phyloP scores from a whole-genome alignment of 2,888 invertebrate genomes.

The Aelia acuminata region DNA sequence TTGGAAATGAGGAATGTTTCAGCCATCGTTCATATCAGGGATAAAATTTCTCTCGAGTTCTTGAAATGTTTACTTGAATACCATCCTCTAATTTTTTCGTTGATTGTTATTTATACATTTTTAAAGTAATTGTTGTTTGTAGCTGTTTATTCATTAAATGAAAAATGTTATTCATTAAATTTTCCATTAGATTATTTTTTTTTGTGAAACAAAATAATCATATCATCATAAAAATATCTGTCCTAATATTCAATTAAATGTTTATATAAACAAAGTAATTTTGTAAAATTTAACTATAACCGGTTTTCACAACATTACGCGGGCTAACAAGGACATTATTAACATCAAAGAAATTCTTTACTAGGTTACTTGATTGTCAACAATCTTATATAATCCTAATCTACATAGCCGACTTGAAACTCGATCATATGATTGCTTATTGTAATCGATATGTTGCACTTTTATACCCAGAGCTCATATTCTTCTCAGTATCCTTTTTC shows the following conservation, averaged over 20 bases:
- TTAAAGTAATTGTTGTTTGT: too few relatives aligned
- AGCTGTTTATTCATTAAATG: too few relatives aligned
- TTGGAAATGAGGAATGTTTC: background rate
- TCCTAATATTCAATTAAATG: too few relatives aligned
- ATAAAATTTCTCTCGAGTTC: background rate
- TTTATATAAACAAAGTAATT: too few relatives aligned
- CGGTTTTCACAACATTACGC: too few relatives aligned
- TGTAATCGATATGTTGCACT: slow-evolving; percentile 2
- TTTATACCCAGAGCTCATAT: slow-evolving; percentile 15
- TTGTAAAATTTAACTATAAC: too few relatives aligned
- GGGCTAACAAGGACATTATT: too few relatives aligned
- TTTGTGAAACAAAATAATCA: too few relatives aligned
- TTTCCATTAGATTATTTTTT: too few relatives aligned
- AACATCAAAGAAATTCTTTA: background rate
- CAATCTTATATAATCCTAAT: background rate
- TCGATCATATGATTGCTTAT: background rate
- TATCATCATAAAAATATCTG: too few relatives aligned
- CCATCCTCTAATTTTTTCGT: background rate
- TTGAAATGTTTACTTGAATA: background rate
- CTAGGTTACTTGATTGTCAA: background rate
- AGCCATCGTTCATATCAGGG: background rate
- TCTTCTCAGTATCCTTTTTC: background rate
- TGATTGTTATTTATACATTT: background rate
- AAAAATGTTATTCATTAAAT: too few relatives aligned
- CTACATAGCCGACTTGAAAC: background rate